These are phyloP conservation scores for Plebejus anna DNA, from an alignment of 2,888 invertebrate genomes.

Conservation along the genomic window DNA sequence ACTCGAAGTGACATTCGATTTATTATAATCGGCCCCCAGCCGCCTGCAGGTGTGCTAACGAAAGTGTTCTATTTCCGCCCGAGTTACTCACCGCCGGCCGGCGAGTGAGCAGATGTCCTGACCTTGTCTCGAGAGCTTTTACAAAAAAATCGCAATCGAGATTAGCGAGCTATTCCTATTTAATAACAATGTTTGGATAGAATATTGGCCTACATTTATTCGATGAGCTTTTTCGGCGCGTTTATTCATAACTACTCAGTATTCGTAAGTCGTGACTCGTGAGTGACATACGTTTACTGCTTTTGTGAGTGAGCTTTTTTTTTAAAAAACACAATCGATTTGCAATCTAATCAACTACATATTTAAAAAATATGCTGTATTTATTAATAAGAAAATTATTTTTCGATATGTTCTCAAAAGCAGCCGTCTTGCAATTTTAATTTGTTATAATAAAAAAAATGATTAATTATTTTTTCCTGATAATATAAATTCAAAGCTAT, in stretches of 20 bases:
- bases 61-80: conserved; percentile 68
- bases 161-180: conserved; percentile 36
- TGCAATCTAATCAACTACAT: too few relatives aligned
- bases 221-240: background rate
- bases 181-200: conserved; percentile 24
- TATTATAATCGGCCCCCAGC: conserved; percentile 32
- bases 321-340: background rate
- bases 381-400: too few relatives aligned
- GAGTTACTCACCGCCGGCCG: conserved; percentile 58
- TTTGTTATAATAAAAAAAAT: background rate
- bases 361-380: too few relatives aligned
- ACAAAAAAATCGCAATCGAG: conserved; percentile 49
- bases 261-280: too few relatives aligned
- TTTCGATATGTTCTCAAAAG: too few relatives aligned
- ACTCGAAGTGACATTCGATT: background rate
- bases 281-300: background rate
- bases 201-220: conserved; percentile 21
- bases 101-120: conserved; percentile 49
- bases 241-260: background rate
- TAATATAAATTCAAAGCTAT: background rate
- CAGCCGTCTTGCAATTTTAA: too few relatives aligned
- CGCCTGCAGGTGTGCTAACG: conserved; percentile 56
- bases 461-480: background rate
- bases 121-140: conserved; percentile 61
- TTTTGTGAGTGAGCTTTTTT: background rate